phyloP scores from a whole-genome alignment of 2,113 vertebrate genomes.

The Nesogale talazaci region DNA sequence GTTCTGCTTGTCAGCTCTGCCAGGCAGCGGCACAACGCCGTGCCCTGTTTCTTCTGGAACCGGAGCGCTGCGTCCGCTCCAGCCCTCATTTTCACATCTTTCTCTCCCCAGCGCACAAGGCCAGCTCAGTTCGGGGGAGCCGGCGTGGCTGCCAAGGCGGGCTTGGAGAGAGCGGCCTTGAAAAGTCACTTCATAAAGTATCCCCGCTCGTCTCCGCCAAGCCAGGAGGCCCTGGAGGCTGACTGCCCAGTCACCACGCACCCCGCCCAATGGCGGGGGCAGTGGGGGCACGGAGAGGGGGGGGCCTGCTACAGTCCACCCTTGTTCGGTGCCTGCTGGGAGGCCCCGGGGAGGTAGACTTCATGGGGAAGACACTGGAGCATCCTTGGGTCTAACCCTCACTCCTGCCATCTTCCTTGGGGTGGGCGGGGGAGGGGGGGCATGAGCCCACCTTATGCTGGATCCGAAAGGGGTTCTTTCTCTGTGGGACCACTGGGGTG shows the following conservation, averaged over 20 bases:
- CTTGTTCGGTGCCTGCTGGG: slow-evolving; percentile 77
- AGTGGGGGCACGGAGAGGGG: no score
- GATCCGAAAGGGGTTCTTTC: not conserved
- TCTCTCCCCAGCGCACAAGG: slow-evolving; percentile 68
- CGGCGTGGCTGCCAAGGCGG: slow-evolving; percentile 41
- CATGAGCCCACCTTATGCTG: slow-evolving; percentile 52
- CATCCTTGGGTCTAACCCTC: slow-evolving; percentile 60
- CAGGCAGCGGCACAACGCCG: not conserved
- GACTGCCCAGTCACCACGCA: slow-evolving; percentile 44
- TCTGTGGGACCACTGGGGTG: not conserved
- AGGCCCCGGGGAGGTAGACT: slow-evolving; percentile 65
- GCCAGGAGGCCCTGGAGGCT: slow-evolving; percentile 32
- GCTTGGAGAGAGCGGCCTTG: slow-evolving; percentile 41
- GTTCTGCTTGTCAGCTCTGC: slow-evolving; percentile 31
- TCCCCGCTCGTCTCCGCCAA: not conserved
- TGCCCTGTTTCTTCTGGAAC: slow-evolving; percentile 62
- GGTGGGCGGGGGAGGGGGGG: slow-evolving; percentile 62
- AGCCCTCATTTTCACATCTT: slow-evolving; percentile 42
- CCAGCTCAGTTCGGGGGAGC: slow-evolving; percentile 57
- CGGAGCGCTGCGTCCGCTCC: not conserved
- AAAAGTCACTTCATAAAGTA: slow-evolving; percentile 70
- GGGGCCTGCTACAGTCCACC: slow-evolving; percentile 38
- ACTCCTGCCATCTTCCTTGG: slow-evolving; percentile 63
- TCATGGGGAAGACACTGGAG: slow-evolving; percentile 34
- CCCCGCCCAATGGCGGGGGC: not conserved